Conservation (phyloP, 2,888 invertebrate genomes). For the Amiota minor region DNA sequence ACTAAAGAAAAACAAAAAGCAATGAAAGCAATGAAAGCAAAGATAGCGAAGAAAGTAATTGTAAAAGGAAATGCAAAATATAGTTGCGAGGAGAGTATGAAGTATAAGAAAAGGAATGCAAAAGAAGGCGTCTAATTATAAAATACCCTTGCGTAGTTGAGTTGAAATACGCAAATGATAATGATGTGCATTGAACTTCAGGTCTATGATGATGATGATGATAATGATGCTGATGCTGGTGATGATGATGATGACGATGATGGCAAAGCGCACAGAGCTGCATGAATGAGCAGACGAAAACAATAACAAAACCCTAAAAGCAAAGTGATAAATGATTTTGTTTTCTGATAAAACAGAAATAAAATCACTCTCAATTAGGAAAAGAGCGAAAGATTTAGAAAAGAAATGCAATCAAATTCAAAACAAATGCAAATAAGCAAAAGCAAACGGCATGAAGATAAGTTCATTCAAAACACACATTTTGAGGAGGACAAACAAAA, state of each 20-base stretch:
- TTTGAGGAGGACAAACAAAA: not conserved
- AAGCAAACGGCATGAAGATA: slow-evolving; percentile 18
- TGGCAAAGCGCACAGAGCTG: slow-evolving; percentile 24
- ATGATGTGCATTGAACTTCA: slow-evolving; percentile 74
- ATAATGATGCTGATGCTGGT: slow-evolving; percentile 32
- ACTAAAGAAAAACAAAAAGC: slow-evolving; percentile 38
- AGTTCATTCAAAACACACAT: slow-evolving; percentile 53
- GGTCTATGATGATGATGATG: slow-evolving; percentile 31
- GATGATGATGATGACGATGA: slow-evolving; percentile 5
- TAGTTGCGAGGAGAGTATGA: not conserved
- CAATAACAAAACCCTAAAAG: slow-evolving; percentile 25
- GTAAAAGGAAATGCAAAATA: slow-evolving; percentile 18
- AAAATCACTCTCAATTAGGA: not conserved
- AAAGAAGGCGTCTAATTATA: slow-evolving; percentile 63
- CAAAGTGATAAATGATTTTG: slow-evolving; percentile 59
- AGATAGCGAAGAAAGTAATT: slow-evolving; percentile 35
- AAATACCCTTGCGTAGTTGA: slow-evolving; percentile 61
- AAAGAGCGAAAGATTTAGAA: not conserved
- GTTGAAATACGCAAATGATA: slow-evolving; percentile 52
- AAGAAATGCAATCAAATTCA: not conserved
- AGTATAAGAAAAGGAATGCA: slow-evolving; percentile 30
- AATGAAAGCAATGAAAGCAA: slow-evolving; percentile 37
- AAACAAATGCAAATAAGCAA: slow-evolving; percentile 22
- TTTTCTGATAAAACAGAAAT: not conserved
- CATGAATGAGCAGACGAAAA: slow-evolving; percentile 31